phyloP scores from a whole-genome alignment of 2,888 invertebrate species.

The Gasteruption jaculator region DNA sequence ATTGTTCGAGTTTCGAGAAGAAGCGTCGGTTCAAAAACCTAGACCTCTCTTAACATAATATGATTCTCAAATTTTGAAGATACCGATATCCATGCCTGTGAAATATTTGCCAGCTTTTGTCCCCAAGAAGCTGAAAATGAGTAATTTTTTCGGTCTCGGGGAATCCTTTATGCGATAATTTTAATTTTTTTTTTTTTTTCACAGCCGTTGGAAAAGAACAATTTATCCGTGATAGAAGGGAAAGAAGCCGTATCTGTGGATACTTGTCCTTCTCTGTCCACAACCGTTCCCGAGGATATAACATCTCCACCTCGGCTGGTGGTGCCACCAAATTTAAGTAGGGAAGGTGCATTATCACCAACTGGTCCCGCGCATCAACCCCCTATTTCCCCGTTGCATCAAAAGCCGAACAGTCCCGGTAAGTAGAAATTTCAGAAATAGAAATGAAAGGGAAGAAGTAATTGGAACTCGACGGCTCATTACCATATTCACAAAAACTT shows the following conservation, averaged over 20 bases:
- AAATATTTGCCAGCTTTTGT: too few species aligned
- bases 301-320: conserved; percentile 40
- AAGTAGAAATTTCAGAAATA: conserved; percentile 16
- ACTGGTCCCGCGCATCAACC: conserved; percentile 50
- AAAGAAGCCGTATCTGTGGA: conserved; percentile 35
- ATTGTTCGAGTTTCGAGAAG: too few species aligned
- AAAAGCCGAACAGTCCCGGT: conserved; percentile 54
- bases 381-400: conserved; percentile 56
- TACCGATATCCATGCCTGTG: too few species aligned
- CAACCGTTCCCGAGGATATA: conserved; percentile 34
- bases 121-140: too few species aligned
- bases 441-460: background rate
- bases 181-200: background rate
- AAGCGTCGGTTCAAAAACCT: too few species aligned
- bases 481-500: background rate
- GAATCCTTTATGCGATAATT: background rate
- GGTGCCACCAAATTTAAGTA: conserved; percentile 42
- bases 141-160: too few species aligned
- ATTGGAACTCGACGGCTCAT: background rate
- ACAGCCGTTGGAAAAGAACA: conserved; percentile 45
- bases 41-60: too few species aligned
- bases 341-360: conserved; percentile 52
- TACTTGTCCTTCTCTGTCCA: conserved; percentile 26
- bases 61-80: too few species aligned
- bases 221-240: conserved; percentile 37